phyloP scores from a whole-genome alignment of 2,888 invertebrate species.

The Chamaedrilus cognettii region DNA sequence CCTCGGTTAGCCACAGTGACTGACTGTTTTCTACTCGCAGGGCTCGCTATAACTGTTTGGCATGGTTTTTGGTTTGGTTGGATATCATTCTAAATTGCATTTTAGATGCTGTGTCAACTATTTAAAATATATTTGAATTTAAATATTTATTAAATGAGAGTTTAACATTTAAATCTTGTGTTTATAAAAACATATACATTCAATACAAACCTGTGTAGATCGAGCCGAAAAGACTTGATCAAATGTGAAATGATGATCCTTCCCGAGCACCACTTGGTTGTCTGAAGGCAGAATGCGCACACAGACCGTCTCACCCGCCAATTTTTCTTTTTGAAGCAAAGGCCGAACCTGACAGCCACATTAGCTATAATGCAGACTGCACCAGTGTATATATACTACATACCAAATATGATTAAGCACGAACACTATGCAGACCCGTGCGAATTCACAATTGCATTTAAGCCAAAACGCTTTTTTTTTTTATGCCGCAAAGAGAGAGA shows the following conservation, averaged over 20 bases:
- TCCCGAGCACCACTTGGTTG: conserved; percentile 66
- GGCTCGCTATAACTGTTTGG: no score
- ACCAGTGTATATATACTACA: no score
- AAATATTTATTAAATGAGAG: no score
- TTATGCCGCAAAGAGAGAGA: no score
- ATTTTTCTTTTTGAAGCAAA: conserved; percentile 55
- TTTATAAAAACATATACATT: background rate
- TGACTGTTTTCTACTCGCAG: no score
- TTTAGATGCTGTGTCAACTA: no score
- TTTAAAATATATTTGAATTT: background rate
- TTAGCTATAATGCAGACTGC: background rate
- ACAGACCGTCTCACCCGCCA: conserved; percentile 56
- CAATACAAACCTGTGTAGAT: conserved; percentile 66
- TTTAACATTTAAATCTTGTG: no score
- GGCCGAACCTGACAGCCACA: conserved; percentile 47
- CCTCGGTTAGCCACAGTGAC: no score
- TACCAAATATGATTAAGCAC: no score
- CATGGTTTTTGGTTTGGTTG: no score
- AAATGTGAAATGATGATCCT: conserved; percentile 78
- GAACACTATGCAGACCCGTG: background rate
- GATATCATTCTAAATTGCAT: no score
- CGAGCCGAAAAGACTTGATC: conserved; percentile 78
- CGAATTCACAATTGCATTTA: background rate
- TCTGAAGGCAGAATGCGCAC: conserved; percentile 47
- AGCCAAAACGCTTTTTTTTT: background rate